Base-by-base conservation (phyloP, 2,888 invertebrate genomes). In the Plusia festucae region DNA sequence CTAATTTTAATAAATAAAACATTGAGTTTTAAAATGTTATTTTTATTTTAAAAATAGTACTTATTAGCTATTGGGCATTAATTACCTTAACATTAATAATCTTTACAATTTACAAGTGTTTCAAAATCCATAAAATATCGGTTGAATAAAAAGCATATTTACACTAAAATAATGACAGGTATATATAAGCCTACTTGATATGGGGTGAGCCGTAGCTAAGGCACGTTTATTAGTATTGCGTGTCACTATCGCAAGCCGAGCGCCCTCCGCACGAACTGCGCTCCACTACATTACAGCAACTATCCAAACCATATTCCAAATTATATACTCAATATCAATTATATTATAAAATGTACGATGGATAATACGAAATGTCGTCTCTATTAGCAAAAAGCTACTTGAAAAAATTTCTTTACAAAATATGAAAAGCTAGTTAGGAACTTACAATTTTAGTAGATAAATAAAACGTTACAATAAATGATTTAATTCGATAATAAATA, bases 81-180 rank as follows among this genome's bases (percentile, higher is more conserved):
- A 92, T 95, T 93, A 95, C 92, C 91, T 95, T 93, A 94, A 93
- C 92, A 93, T 93, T 94, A 93, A 91, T 92, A 94, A 91, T 94
- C 94, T 95, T 93, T 95, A 95, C 95, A 95, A 95, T 95, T 94
- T 95, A 95, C 95, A 95, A 94, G 92, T 93, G 92, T 91, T 92
- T 95, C 91, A 94, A 92, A 94, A 92, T 93, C 93, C 93, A 95
- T 95, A 95, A 93, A 95, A 94, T 95, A 95, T 94, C 92, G 92
- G 91, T 93, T 92, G 92, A 92, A 92, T 93, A 91, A 83, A 93
- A 95, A 93, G 94, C 91, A 91, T 95, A 95, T 94, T 92, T 94
- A 94, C 94, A 94, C 90, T 93, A 92, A 85, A 88, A 90, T 92
- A 91, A 91, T 88, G 90, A 93, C 94, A 93, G 91, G 90, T 93